A percentile compares a stretch with the other conserved stretches of the same genome.
These are phyloP conservation scores for Dissostichus mawsoni DNA, from an alignment of 2,113 vertebrate genomes.

Conservation along the genomic window DNA sequence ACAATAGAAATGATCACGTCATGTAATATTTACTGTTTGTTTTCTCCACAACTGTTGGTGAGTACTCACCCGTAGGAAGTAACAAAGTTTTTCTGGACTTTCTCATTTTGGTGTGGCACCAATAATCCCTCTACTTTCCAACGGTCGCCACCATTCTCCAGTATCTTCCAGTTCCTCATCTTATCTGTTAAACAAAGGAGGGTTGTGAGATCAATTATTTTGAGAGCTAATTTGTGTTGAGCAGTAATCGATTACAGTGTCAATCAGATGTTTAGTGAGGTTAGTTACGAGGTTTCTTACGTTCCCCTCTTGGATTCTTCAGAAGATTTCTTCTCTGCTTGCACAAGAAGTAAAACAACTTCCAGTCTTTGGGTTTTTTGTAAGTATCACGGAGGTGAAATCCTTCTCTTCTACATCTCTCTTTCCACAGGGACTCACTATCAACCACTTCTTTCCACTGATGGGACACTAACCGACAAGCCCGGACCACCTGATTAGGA, in stretches of 20 bases:
- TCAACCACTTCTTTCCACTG: conserved; percentile 80
- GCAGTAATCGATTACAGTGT: neutral
- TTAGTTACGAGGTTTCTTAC: conserved; percentile 53
- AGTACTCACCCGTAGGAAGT: conserved; percentile 79
- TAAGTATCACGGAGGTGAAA: conserved; percentile 10
- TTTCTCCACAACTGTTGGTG: neutral
- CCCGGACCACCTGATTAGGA: conserved; percentile 61
- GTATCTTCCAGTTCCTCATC: conserved; percentile 67
- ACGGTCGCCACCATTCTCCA: conserved; percentile 70
- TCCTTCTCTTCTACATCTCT: conserved; percentile 78
- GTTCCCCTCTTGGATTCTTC: conserved; percentile 77
- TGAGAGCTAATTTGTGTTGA: neutral
- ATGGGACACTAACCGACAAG: conserved; percentile 76
- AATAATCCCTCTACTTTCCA: conserved; percentile 64
- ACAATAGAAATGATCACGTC: neutral
- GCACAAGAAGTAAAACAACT: conserved; percentile 75
- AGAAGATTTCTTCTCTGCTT: conserved; percentile 79
- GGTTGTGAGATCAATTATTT: neutral
- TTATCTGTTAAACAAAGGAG: conserved; percentile 43
- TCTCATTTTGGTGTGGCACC: conserved; percentile 62
- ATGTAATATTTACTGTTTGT: too few relatives aligned
- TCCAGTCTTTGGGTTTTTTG: conserved; percentile 70
- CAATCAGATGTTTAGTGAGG: neutral
- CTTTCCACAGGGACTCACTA: conserved; percentile 77
- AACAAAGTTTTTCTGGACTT: conserved; percentile 75